These are phyloP conservation scores for Todiramphus chloris DNA, from an alignment of 2,113 vertebrate genomes.

Conservation along the genomic window DNA sequence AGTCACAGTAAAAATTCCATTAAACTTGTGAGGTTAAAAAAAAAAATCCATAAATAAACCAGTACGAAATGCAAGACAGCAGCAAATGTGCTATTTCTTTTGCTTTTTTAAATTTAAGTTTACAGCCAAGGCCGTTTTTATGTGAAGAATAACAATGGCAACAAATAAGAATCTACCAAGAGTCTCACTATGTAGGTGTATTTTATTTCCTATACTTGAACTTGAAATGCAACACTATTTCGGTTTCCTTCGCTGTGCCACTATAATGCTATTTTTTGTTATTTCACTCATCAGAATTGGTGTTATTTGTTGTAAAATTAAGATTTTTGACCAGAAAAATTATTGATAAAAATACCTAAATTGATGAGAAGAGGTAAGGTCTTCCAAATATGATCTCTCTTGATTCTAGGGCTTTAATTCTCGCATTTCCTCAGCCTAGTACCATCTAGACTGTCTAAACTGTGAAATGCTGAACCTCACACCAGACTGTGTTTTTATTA, in stretches of 20 bases:
- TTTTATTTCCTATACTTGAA: background rate
- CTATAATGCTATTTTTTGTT: background rate
- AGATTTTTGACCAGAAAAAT: background rate
- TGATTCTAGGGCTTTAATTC: background rate
- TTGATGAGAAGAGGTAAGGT: background rate
- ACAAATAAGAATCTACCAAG: background rate
- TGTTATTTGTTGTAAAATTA: background rate
- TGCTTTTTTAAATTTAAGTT: slow-evolving; percentile 1
- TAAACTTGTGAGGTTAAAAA: slow-evolving; percentile 62
- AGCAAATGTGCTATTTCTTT: slow-evolving; percentile 53
- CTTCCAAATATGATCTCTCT: background rate
- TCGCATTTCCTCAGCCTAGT: background rate
- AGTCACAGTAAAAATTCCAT: slow-evolving; percentile 69
- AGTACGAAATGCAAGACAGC: background rate
- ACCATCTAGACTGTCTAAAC: background rate
- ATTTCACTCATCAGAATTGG: background rate
- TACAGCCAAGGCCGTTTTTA: slow-evolving; percentile 22
- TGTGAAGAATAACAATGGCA: slow-evolving; percentile 16
- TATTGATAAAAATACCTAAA: background rate
- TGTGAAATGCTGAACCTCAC: background rate
- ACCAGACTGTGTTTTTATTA: background rate
- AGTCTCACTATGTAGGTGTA: background rate
- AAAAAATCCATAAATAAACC: slow-evolving; percentile 64
- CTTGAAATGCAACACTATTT: background rate
- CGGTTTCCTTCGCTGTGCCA: background rate